Conservation (phyloP, 2,888 invertebrate species). For the Acleris laterana region DNA sequence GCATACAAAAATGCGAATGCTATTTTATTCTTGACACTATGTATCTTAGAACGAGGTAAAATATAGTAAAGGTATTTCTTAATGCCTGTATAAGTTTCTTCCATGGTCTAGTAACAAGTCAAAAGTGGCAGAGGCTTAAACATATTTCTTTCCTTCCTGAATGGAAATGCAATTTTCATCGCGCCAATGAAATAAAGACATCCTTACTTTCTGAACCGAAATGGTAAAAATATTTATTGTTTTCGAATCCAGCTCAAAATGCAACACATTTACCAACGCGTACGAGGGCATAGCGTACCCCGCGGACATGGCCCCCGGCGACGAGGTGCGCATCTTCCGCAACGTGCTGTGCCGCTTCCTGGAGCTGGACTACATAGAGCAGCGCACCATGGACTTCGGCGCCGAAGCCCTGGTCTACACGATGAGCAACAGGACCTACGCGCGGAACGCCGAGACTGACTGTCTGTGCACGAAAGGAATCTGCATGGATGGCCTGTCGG, state of each 20-base stretch:
- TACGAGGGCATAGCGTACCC: conserved; percentile 91
- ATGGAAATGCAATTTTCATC: too few relatives aligned
- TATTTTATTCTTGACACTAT: too few relatives aligned
- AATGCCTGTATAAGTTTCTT: too few relatives aligned
- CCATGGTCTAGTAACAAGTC: too few relatives aligned
- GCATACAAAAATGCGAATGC: too few relatives aligned
- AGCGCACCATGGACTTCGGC: conserved; percentile 64
- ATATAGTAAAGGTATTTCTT: too few relatives aligned
- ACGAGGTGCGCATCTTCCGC: conserved; percentile 86
- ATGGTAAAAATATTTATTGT: too few relatives aligned
- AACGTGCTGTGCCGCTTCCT: conserved; percentile 91
- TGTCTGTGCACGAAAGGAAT: conserved; percentile 85
- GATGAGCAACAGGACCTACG: conserved; percentile 85
- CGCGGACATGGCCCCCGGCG: conserved; percentile 77
- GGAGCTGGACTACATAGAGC: conserved; percentile 62
- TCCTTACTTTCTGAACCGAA: too few relatives aligned
- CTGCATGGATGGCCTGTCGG: conserved; percentile 86
- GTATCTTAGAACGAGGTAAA: too few relatives aligned
- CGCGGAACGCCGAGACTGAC: conserved; percentile 84
- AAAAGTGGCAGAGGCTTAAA: too few relatives aligned
- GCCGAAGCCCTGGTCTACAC: conserved; percentile 85
- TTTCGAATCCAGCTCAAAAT: conserved; percentile 74
- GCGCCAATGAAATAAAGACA: too few relatives aligned
- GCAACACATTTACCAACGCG: conserved; percentile 87
- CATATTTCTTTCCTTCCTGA: too few relatives aligned